Base-by-base conservation (phyloP, 2,113 vertebrate species). In the Jaculus jaculus region DNA sequence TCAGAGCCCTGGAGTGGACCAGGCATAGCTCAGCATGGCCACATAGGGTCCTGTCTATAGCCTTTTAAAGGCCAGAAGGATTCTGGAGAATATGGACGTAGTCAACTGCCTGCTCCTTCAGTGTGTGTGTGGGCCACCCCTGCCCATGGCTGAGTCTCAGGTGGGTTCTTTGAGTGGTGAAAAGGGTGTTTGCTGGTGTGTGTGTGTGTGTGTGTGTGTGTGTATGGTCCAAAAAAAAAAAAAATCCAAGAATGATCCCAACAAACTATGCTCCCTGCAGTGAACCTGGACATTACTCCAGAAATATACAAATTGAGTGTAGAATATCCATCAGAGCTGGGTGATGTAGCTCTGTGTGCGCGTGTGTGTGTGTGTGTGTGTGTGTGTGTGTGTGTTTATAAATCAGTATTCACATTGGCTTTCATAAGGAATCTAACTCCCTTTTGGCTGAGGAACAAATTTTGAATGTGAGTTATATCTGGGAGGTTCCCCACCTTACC, bases 31-130 rank as follows among this genome's bases (percentile, higher is more conserved):
- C 72, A 4, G 42, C 28, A 0, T 8, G 18, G 63, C 82, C n/a
- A 1, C 2, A 3, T 8, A 66, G 1, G 7, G 26, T 69, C n/a
- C 32, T 23, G 61, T 51, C 7, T 28, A 6, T 5, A 37, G 32
- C 30, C 34, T 86, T 51, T 42, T 26, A 61, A 84, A 85, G 32
- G 71, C 73, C 10, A 26, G 73, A 39, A 6, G 8, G 24, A 7
- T 21, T 32, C 9, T 3, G 6, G 47, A 30, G 32, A 95, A 89
- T 92, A 98, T 98, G 98, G 89, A 96, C 63, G 37, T 97, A 28
- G 21, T 97, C 84, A 96, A 96, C 96, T 99, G 98, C 97, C 96
- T 99, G 95, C 97, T 98, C 92, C 98, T 98, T 91, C 98, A 98
- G 89, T 99, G 99, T 93, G 61, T 99, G 47, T 99, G 97, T 90